These are phyloP conservation scores for Hypomesus transpacificus DNA, from an alignment of 2,113 vertebrate genomes.

Conservation along the genomic window DNA sequence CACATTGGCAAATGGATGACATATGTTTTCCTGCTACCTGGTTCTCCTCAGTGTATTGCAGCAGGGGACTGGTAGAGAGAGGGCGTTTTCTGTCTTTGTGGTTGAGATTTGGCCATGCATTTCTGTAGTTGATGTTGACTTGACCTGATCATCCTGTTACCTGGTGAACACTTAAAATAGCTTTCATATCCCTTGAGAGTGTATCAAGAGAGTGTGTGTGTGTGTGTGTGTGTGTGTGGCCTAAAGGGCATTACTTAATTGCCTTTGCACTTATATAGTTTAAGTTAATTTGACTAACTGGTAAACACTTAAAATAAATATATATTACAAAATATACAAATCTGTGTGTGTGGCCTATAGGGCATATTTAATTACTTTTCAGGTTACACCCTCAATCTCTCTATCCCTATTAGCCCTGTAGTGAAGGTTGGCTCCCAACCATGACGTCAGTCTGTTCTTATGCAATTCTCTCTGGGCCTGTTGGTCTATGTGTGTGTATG, in stretches of 20 bases:
- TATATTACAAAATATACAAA: too few species aligned
- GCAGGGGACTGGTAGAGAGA: conserved; percentile 10
- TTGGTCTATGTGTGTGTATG: conserved; percentile 19
- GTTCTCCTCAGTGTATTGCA: conserved; percentile 16
- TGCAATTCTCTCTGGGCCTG: conserved; percentile 50
- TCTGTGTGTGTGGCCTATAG: background rate
- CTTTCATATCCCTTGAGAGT: too few species aligned
- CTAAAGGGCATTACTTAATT: too few species aligned
- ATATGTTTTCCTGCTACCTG: conserved; percentile 41
- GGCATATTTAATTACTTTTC: conserved; percentile 25
- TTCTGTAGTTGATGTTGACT: too few species aligned
- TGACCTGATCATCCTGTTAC: too few species aligned
- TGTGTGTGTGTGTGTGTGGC: too few species aligned
- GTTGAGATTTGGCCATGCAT: too few species aligned
- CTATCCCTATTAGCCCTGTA: conserved; percentile 26
- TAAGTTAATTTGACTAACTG: too few species aligned
- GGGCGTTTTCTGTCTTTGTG: background rate
- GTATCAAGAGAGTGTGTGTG: too few species aligned
- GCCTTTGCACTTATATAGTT: too few species aligned
- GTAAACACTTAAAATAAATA: too few species aligned
- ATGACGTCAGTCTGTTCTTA: conserved; percentile 50
- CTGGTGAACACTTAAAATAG: too few species aligned
- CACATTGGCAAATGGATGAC: conserved; percentile 2
- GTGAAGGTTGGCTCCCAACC: conserved; percentile 29
- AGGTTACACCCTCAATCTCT: conserved; percentile 47